Evolutionary conservation across 2,888 invertebrate genomes (phyloP).

Genomic region (Phalera bucephala): DNA sequence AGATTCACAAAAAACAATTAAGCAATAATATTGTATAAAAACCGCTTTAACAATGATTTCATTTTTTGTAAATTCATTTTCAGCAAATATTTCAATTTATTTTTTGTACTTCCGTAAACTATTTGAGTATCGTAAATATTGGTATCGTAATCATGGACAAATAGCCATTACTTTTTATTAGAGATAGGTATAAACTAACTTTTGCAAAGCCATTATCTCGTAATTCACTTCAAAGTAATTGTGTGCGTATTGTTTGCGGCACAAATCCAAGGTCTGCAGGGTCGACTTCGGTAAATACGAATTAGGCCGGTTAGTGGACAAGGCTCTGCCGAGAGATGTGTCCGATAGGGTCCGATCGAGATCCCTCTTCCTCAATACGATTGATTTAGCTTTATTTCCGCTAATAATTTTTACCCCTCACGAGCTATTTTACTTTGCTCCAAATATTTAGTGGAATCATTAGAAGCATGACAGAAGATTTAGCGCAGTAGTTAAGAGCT

Average conservation of each 20-base stretch:
- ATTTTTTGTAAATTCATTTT: too few species aligned
- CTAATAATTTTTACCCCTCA: conserved; percentile 63
- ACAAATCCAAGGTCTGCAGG: conserved; percentile 16
- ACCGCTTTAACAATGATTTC: too few species aligned
- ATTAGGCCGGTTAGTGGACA: conserved; percentile 43
- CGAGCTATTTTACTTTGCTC: conserved; percentile 19
- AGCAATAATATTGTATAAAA: too few species aligned
- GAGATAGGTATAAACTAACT: neutral
- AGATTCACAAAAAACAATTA: too few species aligned
- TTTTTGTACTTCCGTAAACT: too few species aligned
- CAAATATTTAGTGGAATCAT: conserved; percentile 22
- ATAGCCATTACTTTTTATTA: too few species aligned
- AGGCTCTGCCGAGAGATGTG: conserved; percentile 42
- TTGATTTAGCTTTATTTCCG: conserved; percentile 74
- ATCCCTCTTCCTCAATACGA: conserved; percentile 55
- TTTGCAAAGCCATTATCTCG: neutral
- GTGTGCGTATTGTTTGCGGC: conserved; percentile 4
- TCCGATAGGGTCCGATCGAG: conserved; percentile 55
- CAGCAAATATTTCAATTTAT: too few species aligned
- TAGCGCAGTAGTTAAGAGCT: too few species aligned
- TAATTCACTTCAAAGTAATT: conserved; percentile 2
- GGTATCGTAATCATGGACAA: too few species aligned
- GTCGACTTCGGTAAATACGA: conserved; percentile 42
- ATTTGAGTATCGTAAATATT: too few species aligned
- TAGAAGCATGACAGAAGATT: too few species aligned